A percentile compares a stretch with the other conserved stretches of the same genome.
Evolutionary conservation across 2,888 invertebrate species (phyloP).

Genomic region (Meta bourneti): DNA sequence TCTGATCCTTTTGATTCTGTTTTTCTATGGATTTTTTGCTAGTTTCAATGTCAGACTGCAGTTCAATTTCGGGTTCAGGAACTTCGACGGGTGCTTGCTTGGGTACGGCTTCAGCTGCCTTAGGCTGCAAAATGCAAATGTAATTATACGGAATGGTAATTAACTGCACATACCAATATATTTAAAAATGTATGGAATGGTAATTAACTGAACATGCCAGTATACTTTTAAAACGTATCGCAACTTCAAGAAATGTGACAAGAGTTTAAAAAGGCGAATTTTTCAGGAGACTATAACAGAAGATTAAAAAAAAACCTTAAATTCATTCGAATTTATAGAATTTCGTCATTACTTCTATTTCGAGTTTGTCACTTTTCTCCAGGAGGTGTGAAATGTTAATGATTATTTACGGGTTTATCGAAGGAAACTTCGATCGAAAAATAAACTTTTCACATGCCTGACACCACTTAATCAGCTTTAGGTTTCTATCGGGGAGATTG

Average conservation of each 20-base stretch:
- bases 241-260: background rate
- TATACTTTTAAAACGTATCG: background rate
- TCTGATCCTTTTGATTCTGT: conserved; percentile 37
- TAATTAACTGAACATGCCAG: background rate
- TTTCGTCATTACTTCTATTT: no score
- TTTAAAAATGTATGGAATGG: background rate
- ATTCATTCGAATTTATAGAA: no score
- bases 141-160: background rate
- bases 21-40: conserved; percentile 52
- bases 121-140: background rate
- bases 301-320: no score
- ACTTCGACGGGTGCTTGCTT: conserved; percentile 41
- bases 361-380: no score
- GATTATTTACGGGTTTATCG: no score
- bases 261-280: background rate
- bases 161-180: background rate
- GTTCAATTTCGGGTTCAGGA: conserved; percentile 55
- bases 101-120: conserved; percentile 25
- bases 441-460: no score
- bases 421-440: no score
- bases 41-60: conserved; percentile 55
- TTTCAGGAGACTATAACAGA: no score
- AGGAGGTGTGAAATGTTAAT: no score
- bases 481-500: no score
- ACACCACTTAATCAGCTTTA: no score